Evolutionary conservation across 2,113 vertebrate species (phyloP).

Genomic region (Sylvilagus bachmani): DNA sequence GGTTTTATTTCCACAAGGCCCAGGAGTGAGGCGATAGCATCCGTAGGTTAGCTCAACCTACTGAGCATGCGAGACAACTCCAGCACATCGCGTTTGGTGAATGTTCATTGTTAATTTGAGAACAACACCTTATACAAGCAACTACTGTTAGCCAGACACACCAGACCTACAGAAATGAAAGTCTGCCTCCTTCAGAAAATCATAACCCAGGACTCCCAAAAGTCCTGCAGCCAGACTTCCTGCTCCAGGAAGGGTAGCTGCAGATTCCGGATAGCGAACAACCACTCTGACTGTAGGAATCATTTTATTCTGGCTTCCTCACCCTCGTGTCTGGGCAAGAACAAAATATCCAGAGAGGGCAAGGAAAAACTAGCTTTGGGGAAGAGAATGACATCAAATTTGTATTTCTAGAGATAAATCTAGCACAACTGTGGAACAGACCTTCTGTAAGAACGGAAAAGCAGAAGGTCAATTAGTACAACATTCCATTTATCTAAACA

Average conservation of each 20-base stretch:
- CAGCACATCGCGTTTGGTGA: background rate
- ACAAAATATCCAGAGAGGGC: background rate
- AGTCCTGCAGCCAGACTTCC: background rate
- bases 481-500: background rate
- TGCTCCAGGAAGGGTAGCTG: background rate
- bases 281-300: background rate
- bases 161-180: background rate
- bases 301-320: background rate
- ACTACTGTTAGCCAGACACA: background rate
- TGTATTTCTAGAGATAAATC: background rate
- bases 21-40: background rate
- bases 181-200: background rate
- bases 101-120: background rate
- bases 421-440: slow-evolving; percentile 1
- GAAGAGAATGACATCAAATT: background rate
- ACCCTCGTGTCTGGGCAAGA: background rate
- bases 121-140: background rate
- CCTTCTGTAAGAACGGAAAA: background rate
- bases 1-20: background rate
- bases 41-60: background rate
- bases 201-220: background rate
- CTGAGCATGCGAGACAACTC: background rate
- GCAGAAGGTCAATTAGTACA: background rate
- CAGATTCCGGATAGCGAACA: background rate
- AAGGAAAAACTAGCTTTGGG: background rate